Conservation (phyloP, 2,113 vertebrate genomes). For the Tamias sibiricus region DNA sequence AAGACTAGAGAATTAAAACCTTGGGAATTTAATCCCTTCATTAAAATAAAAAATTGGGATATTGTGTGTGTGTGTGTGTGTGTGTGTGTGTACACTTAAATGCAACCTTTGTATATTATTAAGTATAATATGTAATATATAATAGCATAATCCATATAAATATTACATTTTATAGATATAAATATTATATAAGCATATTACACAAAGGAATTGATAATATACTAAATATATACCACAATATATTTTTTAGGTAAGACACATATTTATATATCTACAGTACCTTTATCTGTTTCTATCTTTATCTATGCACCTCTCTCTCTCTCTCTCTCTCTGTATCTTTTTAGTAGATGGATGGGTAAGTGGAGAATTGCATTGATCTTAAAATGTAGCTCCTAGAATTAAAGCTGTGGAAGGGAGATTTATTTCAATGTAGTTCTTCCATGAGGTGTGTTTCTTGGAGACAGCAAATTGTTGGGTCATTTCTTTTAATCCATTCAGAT, state of each 20-base stretch:
- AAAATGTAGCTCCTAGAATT: not conserved
- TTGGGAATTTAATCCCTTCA: not conserved
- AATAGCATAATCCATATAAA: not conserved
- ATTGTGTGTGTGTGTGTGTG: not conserved
- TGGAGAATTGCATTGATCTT: not conserved
- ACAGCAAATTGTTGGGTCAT: too few species aligned
- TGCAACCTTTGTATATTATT: not conserved
- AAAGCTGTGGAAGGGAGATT: too few species aligned
- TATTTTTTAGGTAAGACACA: not conserved
- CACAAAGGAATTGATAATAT: not conserved
- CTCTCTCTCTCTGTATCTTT: not conserved
- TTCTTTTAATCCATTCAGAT: too few species aligned
- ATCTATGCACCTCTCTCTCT: not conserved
- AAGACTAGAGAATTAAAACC: not conserved
- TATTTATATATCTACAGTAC: too few species aligned
- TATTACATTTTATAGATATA: not conserved
- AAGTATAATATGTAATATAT: not conserved
- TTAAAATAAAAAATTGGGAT: conserved; percentile 25
- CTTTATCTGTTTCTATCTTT: too few species aligned
- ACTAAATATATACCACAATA: not conserved
- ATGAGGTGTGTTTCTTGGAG: too few species aligned
- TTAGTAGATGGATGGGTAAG: not conserved
- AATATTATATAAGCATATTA: not conserved
- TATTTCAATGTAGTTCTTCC: too few species aligned
- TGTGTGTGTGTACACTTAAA: not conserved